These are phyloP conservation scores for Tetragonisca angustula DNA, from an alignment of 2,888 invertebrate genomes.

Conservation along the genomic window DNA sequence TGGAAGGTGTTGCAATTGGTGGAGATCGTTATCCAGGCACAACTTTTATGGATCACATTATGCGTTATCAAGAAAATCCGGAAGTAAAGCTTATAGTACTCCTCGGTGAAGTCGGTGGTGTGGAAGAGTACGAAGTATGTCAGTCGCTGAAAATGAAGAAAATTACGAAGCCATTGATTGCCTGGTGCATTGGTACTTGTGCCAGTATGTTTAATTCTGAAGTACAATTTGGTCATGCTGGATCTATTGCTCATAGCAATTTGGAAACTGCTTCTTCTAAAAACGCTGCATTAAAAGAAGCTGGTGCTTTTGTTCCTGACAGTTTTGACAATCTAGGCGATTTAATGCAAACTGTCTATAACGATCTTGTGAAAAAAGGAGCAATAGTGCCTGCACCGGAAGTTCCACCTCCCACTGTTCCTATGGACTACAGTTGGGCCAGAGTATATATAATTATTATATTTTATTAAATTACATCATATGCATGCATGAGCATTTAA, in stretches of 20 bases:
- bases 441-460: constrained; percentile 85
- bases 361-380: constrained; percentile 91
- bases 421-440: constrained; percentile 99
- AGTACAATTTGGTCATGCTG: constrained; percentile 99
- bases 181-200: constrained; percentile 99
- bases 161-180: constrained; percentile 97
- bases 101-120: constrained; percentile 99
- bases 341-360: constrained; percentile 90
- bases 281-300: constrained; percentile 92
- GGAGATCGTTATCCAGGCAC: constrained; percentile 99
- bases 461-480: neutral
- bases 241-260: constrained; percentile 97
- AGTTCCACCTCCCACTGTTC: constrained; percentile 99
- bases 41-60: constrained; percentile 98
- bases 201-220: constrained; percentile 87
- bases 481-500: neutral
- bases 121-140: constrained; percentile 98
- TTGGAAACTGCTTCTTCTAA: constrained; percentile 97
- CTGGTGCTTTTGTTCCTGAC: constrained; percentile 95
- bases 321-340: constrained; percentile 97
- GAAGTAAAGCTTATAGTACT: constrained; percentile 97
- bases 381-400: constrained; percentile 95
- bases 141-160: constrained; percentile 91
- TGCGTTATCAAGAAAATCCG: constrained; percentile 92
- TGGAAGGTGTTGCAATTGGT: constrained; percentile 99